These are phyloP conservation scores for Seriola quinqueradiata DNA, from an alignment of 2,113 vertebrate genomes.

Conservation along the genomic window DNA sequence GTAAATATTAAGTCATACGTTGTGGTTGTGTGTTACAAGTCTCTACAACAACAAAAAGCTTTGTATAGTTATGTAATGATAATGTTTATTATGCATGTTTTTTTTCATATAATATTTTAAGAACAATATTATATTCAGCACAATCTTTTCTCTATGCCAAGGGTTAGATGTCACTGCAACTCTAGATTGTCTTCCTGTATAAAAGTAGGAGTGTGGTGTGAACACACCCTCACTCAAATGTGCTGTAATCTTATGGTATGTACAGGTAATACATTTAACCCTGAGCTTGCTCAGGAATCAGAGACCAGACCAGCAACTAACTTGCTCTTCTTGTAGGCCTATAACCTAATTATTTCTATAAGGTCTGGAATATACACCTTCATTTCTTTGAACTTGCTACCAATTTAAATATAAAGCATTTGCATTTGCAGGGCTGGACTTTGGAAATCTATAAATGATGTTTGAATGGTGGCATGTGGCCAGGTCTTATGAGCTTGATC, in stretches of 20 bases:
- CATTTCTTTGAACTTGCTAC: not conserved
- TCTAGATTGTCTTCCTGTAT: not conserved
- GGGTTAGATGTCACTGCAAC: not conserved
- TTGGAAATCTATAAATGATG: no score
- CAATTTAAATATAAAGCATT: not conserved
- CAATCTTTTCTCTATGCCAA: not conserved
- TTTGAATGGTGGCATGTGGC: no score
- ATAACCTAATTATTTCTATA: not conserved
- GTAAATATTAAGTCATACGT: no score
- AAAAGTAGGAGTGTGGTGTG: not conserved
- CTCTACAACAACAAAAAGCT: not conserved
- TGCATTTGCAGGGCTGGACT: not conserved
- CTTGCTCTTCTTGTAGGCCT: not conserved
- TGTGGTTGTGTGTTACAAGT: not conserved
- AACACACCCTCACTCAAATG: not conserved
- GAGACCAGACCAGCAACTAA: not conserved
- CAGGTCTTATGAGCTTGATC: no score
- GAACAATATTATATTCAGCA: no score
- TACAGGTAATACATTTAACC: not conserved
- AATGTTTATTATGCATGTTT: not conserved
- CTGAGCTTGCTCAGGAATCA: not conserved
- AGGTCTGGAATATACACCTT: not conserved
- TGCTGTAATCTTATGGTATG: not conserved
- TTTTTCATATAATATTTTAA: no score
- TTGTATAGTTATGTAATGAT: not conserved